Evolutionary conservation across 1,140 invertebrate genomes (phyloP).

Genomic region (Magallana ariakensis): DNA sequence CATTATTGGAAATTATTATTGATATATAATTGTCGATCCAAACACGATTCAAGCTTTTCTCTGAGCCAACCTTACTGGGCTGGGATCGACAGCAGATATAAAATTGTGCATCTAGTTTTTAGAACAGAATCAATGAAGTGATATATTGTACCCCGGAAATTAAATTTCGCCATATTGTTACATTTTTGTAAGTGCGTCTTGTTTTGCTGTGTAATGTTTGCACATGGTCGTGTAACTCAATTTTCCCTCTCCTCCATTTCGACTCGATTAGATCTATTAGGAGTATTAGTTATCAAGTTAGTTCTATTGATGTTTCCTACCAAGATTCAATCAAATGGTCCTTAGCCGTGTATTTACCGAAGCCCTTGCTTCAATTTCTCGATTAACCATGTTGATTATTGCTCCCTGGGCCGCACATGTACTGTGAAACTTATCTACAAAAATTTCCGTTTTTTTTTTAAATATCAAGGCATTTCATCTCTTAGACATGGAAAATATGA

Average conservation of each 20-base stretch:
- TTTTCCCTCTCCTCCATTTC: not conserved
- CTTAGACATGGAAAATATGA: slow-evolving; percentile 14
- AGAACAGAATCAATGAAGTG: not conserved
- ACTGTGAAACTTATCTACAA: not conserved
- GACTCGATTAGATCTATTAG: slow-evolving; percentile 29
- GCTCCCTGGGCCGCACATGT: not conserved
- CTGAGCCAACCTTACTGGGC: too few species aligned
- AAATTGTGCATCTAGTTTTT: not conserved
- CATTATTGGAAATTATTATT: too few species aligned
- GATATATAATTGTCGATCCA: too few species aligned
- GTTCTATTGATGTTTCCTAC: not conserved
- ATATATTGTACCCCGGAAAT: slow-evolving; percentile 1
- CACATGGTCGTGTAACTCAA: slow-evolving; percentile 13
- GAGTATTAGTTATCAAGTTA: slow-evolving; percentile 16
- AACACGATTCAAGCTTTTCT: too few species aligned
- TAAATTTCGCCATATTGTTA: slow-evolving; percentile 13
- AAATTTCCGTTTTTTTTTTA: not conserved
- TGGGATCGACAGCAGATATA: too few species aligned
- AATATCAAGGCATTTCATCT: slow-evolving; percentile 28
- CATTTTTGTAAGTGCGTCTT: not conserved
- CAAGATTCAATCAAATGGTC: not conserved
- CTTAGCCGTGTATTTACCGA: not conserved
- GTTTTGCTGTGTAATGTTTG: slow-evolving; percentile 14
- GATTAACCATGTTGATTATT: not conserved
- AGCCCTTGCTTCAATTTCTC: slow-evolving; percentile 26